Percentiles rank a stretch among this genome's conserved stretches.
Evolutionary conservation across 2,113 vertebrate genomes (phyloP).

Genomic region (Pteruthius melanotis): DNA sequence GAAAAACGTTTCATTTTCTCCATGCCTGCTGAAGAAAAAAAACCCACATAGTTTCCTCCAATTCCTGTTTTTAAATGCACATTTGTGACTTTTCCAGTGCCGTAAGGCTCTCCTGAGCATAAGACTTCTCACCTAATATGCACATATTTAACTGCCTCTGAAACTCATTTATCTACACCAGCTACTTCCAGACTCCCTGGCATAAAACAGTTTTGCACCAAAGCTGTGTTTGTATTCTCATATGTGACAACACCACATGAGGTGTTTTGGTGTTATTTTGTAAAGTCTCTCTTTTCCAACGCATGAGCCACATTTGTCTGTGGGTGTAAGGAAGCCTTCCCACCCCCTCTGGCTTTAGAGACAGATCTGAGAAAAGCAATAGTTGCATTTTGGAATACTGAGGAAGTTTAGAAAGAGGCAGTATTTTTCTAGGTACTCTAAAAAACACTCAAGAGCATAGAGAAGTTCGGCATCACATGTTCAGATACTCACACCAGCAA

Average conservation of each 20-base stretch:
- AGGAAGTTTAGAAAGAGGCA: background rate
- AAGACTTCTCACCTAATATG: conserved; percentile 38
- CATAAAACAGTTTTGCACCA: conserved; percentile 45
- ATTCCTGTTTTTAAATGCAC: background rate
- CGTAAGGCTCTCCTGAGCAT: background rate
- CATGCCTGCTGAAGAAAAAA: background rate
- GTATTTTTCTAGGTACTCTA: background rate
- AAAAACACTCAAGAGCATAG: background rate
- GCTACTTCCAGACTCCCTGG: conserved; percentile 26
- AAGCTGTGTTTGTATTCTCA: conserved; percentile 51
- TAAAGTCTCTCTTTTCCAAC: conserved; percentile 42
- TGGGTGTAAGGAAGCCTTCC: background rate
- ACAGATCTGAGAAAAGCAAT: background rate
- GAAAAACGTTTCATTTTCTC: background rate
- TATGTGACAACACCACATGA: conserved; percentile 37
- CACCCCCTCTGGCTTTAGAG: background rate
- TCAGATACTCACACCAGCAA: background rate
- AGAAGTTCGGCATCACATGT: background rate
- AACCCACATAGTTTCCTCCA: background rate
- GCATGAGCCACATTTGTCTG: background rate
- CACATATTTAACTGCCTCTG: background rate
- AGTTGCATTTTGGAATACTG: background rate
- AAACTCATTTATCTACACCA: conserved; percentile 32
- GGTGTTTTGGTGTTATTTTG: conserved; percentile 41
- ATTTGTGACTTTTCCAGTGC: background rate